Evolutionary conservation across 2,888 invertebrate species (phyloP).

Genomic region (Rhagophthalmus giganteus): DNA sequence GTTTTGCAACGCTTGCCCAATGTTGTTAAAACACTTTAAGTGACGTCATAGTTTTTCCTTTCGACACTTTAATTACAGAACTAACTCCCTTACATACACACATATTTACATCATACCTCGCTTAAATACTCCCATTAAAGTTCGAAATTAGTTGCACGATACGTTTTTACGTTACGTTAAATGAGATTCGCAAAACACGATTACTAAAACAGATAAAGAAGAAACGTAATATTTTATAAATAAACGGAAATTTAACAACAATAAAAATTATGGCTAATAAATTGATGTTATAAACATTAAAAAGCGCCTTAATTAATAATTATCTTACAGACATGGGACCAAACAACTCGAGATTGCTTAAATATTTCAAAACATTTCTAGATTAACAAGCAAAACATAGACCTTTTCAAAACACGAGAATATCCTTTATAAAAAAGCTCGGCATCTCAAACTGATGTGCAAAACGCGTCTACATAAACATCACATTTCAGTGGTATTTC

Average conservation of each 20-base stretch:
- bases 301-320: conserved; percentile 1
- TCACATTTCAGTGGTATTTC: conserved; percentile 8
- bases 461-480: conserved; percentile 15
- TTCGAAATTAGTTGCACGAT: background rate
- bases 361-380: conserved; percentile 10
- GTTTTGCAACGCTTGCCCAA: conserved; percentile 17
- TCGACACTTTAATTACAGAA: conserved; percentile 27
- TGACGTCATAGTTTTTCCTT: conserved; percentile 24
- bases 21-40: conserved; percentile 23
- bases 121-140: conserved; percentile 11
- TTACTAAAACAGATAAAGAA: no score
- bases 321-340: conserved; percentile 6
- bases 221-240: background rate
- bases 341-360: conserved; percentile 11
- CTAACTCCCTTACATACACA: no score
- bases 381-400: conserved; percentile 9
- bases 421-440: conserved; percentile 3
- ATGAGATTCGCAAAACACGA: conserved; percentile 1
- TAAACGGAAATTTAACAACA: no score
- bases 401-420: conserved; percentile 6
- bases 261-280: conserved; percentile 1
- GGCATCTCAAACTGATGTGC: conserved; percentile 2
- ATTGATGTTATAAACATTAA: background rate
- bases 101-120: conserved; percentile 12
- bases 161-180: background rate